Base-by-base conservation (phyloP, 2,113 vertebrate species). In the Triplophysa rosa region DNA sequence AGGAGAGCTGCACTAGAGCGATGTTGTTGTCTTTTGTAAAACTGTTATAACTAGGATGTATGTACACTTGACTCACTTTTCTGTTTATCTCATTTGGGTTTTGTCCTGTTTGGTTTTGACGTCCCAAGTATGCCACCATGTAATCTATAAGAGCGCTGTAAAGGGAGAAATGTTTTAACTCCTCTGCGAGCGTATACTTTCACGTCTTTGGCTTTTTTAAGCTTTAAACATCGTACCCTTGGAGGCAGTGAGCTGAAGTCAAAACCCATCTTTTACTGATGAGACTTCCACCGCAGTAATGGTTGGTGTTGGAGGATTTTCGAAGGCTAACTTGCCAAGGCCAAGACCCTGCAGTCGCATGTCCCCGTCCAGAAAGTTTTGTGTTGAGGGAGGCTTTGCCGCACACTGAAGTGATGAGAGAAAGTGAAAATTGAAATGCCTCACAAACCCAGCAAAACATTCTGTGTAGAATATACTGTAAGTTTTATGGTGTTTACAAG, bases 291-390 rank as follows among this genome's bases (percentile, higher is more conserved):
- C 94, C 92, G 6, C 94, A 95, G 81, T 92, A 66, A 56, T 91
- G 90, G 0, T 0, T 0, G 45, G 0, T 0, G 2, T 45, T 0
- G 0, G 0, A 4, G 14, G 12, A 47, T 24, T 1, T 2, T 1
- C 84, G 83, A 67, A 95, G 80, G 68, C 92, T 93, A 67, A 52
- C 91, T 77, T 94, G 93, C 94, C 94, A 95, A 0, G 93, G 94
- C 93, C 94, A 95, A 2, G 87, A 4, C 0, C 93, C 91, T 0
- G 7, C 17, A 0, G 3, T 0, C 0, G 92, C 87, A 0, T 64
- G 10, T 0, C 80, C 8, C 0, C 94, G 93, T 1, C 93, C 94
- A 0, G 93, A 84, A 37, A 94, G 93, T 66, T 83, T 88, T 26
- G 69, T 65, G 86, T 87, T 90, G 61, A 86, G 10, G 1, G 87